phyloP scores from a whole-genome alignment of 2,888 invertebrate species.

The Mimumesa dahlbomi region DNA sequence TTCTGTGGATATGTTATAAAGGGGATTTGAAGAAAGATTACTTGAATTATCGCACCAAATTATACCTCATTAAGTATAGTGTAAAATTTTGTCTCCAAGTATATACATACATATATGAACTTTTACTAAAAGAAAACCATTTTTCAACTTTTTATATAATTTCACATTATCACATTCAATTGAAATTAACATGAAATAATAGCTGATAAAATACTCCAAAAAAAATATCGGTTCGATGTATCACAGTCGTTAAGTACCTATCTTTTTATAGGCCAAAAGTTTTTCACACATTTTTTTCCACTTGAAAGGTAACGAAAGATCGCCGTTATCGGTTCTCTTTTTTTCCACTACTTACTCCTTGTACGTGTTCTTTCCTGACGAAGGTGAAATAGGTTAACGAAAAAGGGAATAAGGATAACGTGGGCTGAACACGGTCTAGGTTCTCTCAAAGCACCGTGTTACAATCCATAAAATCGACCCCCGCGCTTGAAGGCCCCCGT shows the following conservation, averaged over 20 bases:
- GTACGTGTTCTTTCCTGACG: slow-evolving; percentile 24
- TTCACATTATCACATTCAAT: not conserved
- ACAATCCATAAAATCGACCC: slow-evolving; percentile 54
- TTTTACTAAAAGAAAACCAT: too few species aligned
- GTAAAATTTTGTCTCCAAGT: too few species aligned
- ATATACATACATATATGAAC: too few species aligned
- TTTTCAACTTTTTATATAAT: too few species aligned
- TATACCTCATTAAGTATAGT: too few species aligned
- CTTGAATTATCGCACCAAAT: too few species aligned
- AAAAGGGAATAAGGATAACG: slow-evolving; percentile 22
- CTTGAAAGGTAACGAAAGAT: not conserved
- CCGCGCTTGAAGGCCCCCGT: slow-evolving; percentile 19
- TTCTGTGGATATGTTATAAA: too few species aligned
- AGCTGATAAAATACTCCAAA: slow-evolving; percentile 3
- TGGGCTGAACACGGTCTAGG: slow-evolving; percentile 5
- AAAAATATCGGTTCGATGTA: slow-evolving; percentile 8
- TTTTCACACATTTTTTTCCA: slow-evolving; percentile 7
- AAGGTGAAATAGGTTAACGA: slow-evolving; percentile 29
- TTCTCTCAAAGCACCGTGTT: slow-evolving; percentile 34
- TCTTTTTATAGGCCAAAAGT: slow-evolving; percentile 12
- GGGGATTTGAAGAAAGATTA: too few species aligned
- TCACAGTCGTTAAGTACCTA: slow-evolving; percentile 11
- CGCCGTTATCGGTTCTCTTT: slow-evolving; percentile 31
- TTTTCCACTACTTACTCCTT: slow-evolving; percentile 6
- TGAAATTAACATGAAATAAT: not conserved